Conservation (phyloP, 2,888 invertebrate genomes). For the Smittia aterrima region DNA sequence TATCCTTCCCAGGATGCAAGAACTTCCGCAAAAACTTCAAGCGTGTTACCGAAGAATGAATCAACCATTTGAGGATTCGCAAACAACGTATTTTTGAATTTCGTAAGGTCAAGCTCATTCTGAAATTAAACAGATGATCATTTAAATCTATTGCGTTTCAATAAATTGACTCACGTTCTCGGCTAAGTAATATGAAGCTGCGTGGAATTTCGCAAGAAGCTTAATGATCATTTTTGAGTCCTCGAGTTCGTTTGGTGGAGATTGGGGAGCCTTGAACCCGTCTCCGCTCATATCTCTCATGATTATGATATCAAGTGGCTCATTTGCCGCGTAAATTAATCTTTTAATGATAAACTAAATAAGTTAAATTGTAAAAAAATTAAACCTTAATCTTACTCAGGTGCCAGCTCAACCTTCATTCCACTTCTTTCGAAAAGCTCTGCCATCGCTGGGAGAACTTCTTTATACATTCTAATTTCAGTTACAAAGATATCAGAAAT, state of each 20-base stretch:
- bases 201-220: constrained; percentile 25
- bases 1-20: no score
- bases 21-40: no score
- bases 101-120: neutral
- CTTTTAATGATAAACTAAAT: neutral
- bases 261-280: neutral
- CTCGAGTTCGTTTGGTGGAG: neutral
- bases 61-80: neutral
- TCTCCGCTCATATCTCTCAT: neutral
- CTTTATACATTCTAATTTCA: neutral
- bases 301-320: constrained; percentile 10
- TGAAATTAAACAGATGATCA: no score
- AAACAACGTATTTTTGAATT: neutral
- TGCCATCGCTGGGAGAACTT: neutral
- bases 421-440: constrained; percentile 5
- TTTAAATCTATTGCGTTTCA: no score
- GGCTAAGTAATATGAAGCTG: constrained; percentile 21
- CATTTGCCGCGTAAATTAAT: constrained; percentile 10
- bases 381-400: constrained; percentile 4
- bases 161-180: neutral
- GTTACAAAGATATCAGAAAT: neutral
- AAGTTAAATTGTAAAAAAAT: no score
- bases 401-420: neutral
- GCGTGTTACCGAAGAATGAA: no score
- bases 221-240: constrained; percentile 5